Evolutionary conservation across 2,113 vertebrate species (phyloP).

Genomic region (Fukomys damarensis): DNA sequence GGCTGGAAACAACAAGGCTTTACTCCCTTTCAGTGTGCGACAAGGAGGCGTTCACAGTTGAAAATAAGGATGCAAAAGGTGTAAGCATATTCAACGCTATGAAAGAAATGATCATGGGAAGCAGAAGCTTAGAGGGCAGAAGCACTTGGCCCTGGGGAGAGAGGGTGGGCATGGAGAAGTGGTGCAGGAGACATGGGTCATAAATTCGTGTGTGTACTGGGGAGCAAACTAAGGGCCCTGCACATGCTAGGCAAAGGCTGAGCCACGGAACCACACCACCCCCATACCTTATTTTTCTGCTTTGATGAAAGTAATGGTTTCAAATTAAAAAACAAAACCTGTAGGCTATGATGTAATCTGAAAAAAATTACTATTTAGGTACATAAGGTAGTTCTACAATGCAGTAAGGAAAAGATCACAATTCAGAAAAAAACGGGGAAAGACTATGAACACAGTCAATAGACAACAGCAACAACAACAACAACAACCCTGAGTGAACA

Average conservation of each 20-base stretch:
- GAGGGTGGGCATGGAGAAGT: too few relatives aligned
- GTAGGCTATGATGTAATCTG: neutral
- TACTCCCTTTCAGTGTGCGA: neutral
- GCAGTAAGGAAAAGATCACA: neutral
- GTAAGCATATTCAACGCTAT: neutral
- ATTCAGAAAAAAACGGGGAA: neutral
- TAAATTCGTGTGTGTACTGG: neutral
- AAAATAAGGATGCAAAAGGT: neutral
- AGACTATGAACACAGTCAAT: neutral
- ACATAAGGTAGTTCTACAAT: neutral
- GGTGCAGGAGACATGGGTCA: neutral
- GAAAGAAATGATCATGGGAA: neutral
- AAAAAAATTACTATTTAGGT: neutral
- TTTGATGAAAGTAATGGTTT: constrained; percentile 7
- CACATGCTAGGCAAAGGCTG: neutral
- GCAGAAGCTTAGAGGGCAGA: neutral
- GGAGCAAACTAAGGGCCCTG: neutral
- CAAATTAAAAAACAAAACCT: neutral
- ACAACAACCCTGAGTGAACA: neutral
- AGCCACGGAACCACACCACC: neutral
- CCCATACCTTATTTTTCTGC: neutral
- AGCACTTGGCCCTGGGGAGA: neutral
- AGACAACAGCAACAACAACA: too few relatives aligned
- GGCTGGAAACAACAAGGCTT: neutral
- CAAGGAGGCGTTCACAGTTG: neutral